phyloP scores from a whole-genome alignment of 2,888 invertebrate genomes.

The Chaetogeoica ovagalla region DNA sequence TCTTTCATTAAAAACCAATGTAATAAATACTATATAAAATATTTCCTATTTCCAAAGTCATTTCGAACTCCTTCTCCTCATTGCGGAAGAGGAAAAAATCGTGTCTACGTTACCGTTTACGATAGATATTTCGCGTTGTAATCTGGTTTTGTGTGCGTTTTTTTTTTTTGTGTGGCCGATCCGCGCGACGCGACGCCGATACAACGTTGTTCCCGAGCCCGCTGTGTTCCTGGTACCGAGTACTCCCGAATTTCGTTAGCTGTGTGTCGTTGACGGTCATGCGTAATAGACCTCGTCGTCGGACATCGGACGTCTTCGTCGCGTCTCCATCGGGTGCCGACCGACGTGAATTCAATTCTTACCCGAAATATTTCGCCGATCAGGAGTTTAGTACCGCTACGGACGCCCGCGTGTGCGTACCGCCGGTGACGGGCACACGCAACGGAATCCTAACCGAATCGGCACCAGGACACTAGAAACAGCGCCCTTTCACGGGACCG shows the following conservation, averaged over 20 bases:
- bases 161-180: too few species aligned
- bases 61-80: too few species aligned
- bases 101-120: too few species aligned
- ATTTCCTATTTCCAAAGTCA: too few species aligned
- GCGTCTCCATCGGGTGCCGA: not conserved
- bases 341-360: constrained; percentile 19
- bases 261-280: constrained; percentile 31
- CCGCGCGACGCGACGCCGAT: not conserved
- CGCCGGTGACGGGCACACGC: constrained; percentile 8
- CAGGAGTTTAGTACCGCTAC: not conserved
- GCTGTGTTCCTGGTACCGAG: constrained; percentile 23
- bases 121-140: too few species aligned
- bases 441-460: not conserved
- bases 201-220: not conserved
- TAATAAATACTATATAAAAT: too few species aligned
- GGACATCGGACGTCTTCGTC: not conserved
- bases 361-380: not conserved
- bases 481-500: too few species aligned
- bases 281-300: not conserved
- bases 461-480: constrained; percentile 21
- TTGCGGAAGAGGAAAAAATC: too few species aligned
- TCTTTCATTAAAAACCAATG: too few species aligned
- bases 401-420: not conserved
- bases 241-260: constrained; percentile 26
- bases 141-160: too few species aligned